Evolutionary conservation across 2,888 invertebrate genomes (phyloP).

Genomic region (Branchipolynoe longqiensis): DNA sequence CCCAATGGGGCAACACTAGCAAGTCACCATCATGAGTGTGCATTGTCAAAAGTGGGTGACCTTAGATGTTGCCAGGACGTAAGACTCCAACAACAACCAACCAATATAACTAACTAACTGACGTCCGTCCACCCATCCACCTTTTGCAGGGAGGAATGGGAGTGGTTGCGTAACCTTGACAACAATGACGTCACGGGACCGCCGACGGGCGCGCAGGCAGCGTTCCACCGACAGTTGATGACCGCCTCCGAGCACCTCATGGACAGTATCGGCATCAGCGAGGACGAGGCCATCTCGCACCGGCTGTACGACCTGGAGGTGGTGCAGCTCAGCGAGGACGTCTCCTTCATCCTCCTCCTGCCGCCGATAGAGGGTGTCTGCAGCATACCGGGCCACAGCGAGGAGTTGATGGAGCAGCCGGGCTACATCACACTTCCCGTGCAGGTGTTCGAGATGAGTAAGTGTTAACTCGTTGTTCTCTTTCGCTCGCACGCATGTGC

Average conservation of each 20-base stretch:
- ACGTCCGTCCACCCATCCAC: constrained; percentile 48
- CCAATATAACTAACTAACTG: not conserved
- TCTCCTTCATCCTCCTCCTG: constrained; percentile 94
- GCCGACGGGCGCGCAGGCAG: constrained; percentile 78
- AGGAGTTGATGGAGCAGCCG: constrained; percentile 91
- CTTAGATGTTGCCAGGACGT: too few species aligned
- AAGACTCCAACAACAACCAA: too few species aligned
- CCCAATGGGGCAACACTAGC: too few species aligned
- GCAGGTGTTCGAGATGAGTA: constrained; percentile 87
- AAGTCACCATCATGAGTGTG: too few species aligned
- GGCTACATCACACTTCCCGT: constrained; percentile 94
- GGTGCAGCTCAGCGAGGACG: constrained; percentile 93
- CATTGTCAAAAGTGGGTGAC: too few species aligned
- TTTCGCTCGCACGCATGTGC: too few species aligned
- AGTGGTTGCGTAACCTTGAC: constrained; percentile 87
- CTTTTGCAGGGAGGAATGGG: constrained; percentile 94
- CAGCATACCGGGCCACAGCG: constrained; percentile 89
- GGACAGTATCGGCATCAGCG: constrained; percentile 75
- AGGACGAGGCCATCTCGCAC: constrained; percentile 76
- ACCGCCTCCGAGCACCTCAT: constrained; percentile 78
- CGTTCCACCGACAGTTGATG: constrained; percentile 81
- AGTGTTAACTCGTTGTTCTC: constrained; percentile 70
- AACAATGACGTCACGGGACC: constrained; percentile 67
- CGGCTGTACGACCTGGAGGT: constrained; percentile 96
- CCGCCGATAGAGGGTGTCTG: constrained; percentile 96